A percentile compares a stretch with the other conserved stretches of the same genome.
Evolutionary conservation across 2,888 invertebrate genomes (phyloP).

Genomic region (Anodontia alba): DNA sequence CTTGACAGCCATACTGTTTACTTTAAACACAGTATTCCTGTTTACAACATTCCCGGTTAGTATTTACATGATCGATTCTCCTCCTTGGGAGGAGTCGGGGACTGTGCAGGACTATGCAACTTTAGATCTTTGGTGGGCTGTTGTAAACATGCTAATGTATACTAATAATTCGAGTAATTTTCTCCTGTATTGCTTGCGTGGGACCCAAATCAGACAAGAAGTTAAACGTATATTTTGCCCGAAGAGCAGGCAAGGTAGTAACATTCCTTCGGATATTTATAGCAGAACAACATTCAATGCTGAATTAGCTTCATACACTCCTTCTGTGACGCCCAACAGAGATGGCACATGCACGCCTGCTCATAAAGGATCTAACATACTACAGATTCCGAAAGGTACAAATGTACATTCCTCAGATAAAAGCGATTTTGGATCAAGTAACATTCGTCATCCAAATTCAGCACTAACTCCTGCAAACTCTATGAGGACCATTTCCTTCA

Average conservation of each 20-base stretch:
- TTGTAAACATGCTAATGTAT: constrained; percentile 74
- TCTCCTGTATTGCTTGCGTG: constrained; percentile 75
- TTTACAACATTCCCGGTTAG: constrained; percentile 72
- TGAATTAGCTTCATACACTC: neutral
- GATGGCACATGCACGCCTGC: neutral
- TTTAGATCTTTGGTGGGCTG: constrained; percentile 65
- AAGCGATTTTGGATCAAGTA: neutral
- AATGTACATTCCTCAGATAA: neutral
- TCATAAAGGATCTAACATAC: neutral
- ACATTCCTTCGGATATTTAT: neutral
- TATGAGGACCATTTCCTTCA: neutral
- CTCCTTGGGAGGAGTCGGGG: constrained; percentile 41
- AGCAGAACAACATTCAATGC: neutral
- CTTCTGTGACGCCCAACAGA: neutral
- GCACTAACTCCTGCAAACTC: neutral
- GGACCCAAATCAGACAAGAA: constrained; percentile 73
- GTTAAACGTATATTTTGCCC: constrained; percentile 29
- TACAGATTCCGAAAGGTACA: neutral
- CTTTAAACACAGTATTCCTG: constrained; percentile 72
- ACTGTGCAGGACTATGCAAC: constrained; percentile 20
- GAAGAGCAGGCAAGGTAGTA: neutral
- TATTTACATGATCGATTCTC: constrained; percentile 64
- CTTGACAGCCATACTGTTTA: constrained; percentile 72
- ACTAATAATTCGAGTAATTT: constrained; percentile 76
- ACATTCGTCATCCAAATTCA: neutral